Percentiles rank a stretch among this genome's conserved stretches.
Evolutionary conservation across 2,888 invertebrate genomes (phyloP).

Genomic region (Biston betularia): DNA sequence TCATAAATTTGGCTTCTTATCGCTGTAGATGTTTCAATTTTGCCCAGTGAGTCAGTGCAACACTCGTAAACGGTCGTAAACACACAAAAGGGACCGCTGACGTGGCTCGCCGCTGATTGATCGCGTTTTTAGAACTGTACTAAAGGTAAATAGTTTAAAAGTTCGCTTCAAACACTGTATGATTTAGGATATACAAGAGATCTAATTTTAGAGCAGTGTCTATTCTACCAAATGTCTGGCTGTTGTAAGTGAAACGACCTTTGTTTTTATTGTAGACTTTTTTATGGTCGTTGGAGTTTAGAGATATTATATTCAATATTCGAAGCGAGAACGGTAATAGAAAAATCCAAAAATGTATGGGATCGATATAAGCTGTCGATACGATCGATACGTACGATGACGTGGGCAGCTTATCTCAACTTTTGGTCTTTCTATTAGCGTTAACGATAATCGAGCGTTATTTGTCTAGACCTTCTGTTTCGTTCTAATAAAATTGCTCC

Average conservation of each 20-base stretch:
- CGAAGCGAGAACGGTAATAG: too few species aligned
- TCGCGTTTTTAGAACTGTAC: constrained; percentile 16
- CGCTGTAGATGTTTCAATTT: constrained; percentile 18
- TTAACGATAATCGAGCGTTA: too few species aligned
- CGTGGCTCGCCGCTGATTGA: constrained; percentile 17
- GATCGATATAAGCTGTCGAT: too few species aligned
- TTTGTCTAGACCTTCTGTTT: too few species aligned
- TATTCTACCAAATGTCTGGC: background rate
- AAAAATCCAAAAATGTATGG: too few species aligned
- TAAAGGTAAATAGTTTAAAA: constrained; percentile 20
- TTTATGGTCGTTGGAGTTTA: background rate
- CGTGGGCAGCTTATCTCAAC: too few species aligned
- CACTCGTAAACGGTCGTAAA: constrained; percentile 18
- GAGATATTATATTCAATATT: too few species aligned
- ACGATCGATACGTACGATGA: too few species aligned
- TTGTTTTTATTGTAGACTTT: background rate
- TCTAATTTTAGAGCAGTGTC: constrained; percentile 1
- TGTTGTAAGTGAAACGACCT: background rate
- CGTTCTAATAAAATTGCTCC: too few species aligned
- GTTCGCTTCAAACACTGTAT: constrained; percentile 23
- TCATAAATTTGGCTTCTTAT: constrained; percentile 28
- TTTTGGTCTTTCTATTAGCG: too few species aligned
- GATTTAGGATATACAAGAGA: constrained; percentile 22
- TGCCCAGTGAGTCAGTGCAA: constrained; percentile 22
- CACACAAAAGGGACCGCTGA: constrained; percentile 12